Evolutionary conservation across 2,888 invertebrate genomes (phyloP).

Genomic region (Azorinus chamasolen): DNA sequence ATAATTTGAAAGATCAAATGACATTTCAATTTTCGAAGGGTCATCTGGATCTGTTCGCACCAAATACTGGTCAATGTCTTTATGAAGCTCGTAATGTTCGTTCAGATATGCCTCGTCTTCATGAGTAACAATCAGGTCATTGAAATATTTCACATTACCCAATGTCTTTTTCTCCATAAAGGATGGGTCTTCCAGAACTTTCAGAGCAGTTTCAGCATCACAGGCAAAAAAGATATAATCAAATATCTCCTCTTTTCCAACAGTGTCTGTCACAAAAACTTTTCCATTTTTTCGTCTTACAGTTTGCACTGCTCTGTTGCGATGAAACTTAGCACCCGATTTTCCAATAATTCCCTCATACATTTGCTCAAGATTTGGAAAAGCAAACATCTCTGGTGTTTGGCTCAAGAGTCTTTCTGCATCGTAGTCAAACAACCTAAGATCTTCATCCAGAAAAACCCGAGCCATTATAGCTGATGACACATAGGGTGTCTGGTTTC

Average conservation of each 20-base stretch:
- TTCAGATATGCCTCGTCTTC: constrained; percentile 79
- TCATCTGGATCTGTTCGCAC: constrained; percentile 73
- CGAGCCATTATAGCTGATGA: constrained; percentile 79
- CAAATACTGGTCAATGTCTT: constrained; percentile 76
- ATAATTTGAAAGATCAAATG: constrained; percentile 79
- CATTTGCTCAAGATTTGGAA: constrained; percentile 77
- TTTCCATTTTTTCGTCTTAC: constrained; percentile 59
- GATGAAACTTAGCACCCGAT: constrained; percentile 59
- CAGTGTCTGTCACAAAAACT: constrained; percentile 69
- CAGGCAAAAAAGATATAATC: constrained; percentile 79
- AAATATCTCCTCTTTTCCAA: constrained; percentile 66
- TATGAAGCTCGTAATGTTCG: constrained; percentile 75
- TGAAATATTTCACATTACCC: constrained; percentile 77
- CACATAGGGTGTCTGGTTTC: constrained; percentile 79
- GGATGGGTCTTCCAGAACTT: constrained; percentile 68
- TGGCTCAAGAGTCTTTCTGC: constrained; percentile 73
- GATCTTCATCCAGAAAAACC: constrained; percentile 78
- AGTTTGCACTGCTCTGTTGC: constrained; percentile 59
- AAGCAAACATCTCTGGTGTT: constrained; percentile 80
- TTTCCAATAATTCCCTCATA: constrained; percentile 72
- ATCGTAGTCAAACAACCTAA: constrained; percentile 78
- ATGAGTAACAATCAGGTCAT: constrained; percentile 78
- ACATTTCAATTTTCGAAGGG: constrained; percentile 79
- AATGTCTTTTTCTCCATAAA: constrained; percentile 73
- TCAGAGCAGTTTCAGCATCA: constrained; percentile 78